A percentile compares a stretch with the other conserved stretches of the same genome.
Conservation (phyloP, 2,888 invertebrate species). For the Drosophila mimica region DNA sequence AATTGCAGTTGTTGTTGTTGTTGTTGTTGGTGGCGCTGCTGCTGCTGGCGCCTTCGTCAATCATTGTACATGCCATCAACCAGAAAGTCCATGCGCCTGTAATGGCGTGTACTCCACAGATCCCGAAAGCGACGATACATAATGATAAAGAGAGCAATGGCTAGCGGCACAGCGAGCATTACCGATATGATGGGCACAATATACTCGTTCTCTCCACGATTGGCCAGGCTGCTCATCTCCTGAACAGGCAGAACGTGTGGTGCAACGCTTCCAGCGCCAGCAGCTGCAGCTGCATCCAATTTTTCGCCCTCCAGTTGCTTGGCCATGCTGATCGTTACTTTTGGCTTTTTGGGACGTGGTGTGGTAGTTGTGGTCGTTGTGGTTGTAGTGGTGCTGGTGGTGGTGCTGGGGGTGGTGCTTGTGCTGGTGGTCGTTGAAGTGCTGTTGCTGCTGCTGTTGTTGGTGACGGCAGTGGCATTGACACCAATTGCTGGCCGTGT, state of each 20-base stretch:
- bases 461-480: constrained; percentile 6
- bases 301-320: constrained; percentile 57
- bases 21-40: neutral
- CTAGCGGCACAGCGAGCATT: constrained; percentile 89
- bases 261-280: constrained; percentile 11
- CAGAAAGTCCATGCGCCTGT: constrained; percentile 94
- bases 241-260: constrained; percentile 76
- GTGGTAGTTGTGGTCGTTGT: constrained; percentile 77
- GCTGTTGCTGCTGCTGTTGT: constrained; percentile 9
- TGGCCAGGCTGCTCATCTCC: constrained; percentile 62
- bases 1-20: constrained; percentile 29
- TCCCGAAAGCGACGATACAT: constrained; percentile 91
- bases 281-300: constrained; percentile 1
- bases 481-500: constrained; percentile 2
- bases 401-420: constrained; percentile 10
- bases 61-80: constrained; percentile 96
- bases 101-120: constrained; percentile 94
- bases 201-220: constrained; percentile 87
- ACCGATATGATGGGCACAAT: constrained; percentile 91
- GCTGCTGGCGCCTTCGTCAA: constrained; percentile 83
- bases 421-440: constrained; percentile 5
- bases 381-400: constrained; percentile 63
- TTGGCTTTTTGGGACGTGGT: constrained; percentile 86
- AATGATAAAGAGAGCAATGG: constrained; percentile 88
- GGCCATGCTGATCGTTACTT: constrained; percentile 85